Evolutionary conservation across 2,888 invertebrate genomes (phyloP).

Genomic region (Cosmia pyralina): DNA sequence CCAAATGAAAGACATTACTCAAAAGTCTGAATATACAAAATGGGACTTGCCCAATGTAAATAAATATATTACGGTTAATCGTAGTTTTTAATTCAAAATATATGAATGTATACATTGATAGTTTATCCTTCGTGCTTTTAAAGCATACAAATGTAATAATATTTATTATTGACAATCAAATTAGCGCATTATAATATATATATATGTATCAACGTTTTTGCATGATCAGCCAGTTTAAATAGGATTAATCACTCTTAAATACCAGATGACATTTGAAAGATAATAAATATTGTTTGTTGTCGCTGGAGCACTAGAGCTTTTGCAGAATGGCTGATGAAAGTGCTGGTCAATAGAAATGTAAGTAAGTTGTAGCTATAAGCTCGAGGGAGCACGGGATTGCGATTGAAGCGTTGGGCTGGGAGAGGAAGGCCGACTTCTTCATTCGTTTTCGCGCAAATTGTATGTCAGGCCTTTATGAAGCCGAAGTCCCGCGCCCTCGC

Average conservation of each 20-base stretch:
- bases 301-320: slow-evolving; percentile 5
- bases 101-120: slow-evolving; percentile 54
- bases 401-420: neutral
- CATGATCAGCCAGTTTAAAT: slow-evolving; percentile 22
- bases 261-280: slow-evolving; percentile 28
- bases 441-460: neutral
- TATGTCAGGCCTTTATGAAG: neutral
- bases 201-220: slow-evolving; percentile 18
- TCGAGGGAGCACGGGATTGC: neutral
- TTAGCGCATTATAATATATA: slow-evolving; percentile 28
- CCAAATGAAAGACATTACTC: slow-evolving; percentile 67
- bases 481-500: neutral
- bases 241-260: neutral
- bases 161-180: slow-evolving; percentile 9
- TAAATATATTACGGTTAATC: slow-evolving; percentile 66
- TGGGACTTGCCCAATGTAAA: slow-evolving; percentile 68
- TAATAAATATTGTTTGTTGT: slow-evolving; percentile 6
- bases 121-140: slow-evolving; percentile 66
- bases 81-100: slow-evolving; percentile 65
- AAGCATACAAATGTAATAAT: slow-evolving; percentile 65
- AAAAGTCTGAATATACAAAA: slow-evolving; percentile 77
- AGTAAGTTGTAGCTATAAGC: neutral
- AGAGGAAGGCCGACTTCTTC: neutral
- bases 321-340: neutral
- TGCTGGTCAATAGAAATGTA: neutral